These are phyloP conservation scores for Palythoa caribaeorum DNA, from an alignment of 92 coral and sea anemone species.

Conservation along the genomic window DNA sequence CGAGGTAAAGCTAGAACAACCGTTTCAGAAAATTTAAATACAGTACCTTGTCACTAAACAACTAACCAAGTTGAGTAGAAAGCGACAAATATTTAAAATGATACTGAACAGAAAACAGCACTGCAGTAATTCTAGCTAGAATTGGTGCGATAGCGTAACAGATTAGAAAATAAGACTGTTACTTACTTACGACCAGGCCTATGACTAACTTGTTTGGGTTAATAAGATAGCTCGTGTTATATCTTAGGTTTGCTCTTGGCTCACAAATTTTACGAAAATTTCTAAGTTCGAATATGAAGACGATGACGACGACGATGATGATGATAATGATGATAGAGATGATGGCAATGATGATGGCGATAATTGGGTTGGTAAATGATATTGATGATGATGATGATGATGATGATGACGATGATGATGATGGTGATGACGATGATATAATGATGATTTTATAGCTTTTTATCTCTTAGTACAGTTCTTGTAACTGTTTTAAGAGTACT, in stretches of 20 bases:
- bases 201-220: too few relatives aligned
- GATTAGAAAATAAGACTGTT: too few relatives aligned
- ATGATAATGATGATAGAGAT: background rate
- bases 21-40: background rate
- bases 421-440: background rate
- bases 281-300: background rate
- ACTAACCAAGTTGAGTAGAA: background rate
- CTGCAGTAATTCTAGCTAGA: too few relatives aligned
- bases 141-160: too few relatives aligned
- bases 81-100: too few relatives aligned
- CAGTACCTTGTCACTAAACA: background rate
- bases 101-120: too few relatives aligned
- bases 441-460: background rate
- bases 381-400: background rate
- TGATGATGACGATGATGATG: background rate
- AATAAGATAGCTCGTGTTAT: too few relatives aligned
- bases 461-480: too few relatives aligned
- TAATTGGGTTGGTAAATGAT: background rate
- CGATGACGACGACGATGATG: background rate
- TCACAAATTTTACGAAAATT: too few relatives aligned
- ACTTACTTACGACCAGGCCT: too few relatives aligned
- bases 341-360: background rate
- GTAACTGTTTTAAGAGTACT: too few relatives aligned
- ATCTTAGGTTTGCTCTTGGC: background rate
- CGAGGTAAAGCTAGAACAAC: background rate